Conservation (phyloP, 2,888 invertebrate species). For the Pyrocoelia pectoralis region DNA sequence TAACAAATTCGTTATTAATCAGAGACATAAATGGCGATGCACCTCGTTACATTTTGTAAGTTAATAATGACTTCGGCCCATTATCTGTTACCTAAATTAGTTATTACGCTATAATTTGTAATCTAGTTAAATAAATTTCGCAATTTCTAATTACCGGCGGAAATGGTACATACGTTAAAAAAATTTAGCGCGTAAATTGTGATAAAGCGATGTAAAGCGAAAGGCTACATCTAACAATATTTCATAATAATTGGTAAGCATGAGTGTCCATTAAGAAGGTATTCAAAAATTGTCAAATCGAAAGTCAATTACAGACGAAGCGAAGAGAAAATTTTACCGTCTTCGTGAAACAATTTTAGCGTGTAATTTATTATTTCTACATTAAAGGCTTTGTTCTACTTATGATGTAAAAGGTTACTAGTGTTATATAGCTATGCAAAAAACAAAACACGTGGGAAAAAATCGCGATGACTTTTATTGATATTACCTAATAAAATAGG, state of each 20-base stretch:
- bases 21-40: neutral
- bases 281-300: neutral
- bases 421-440: neutral
- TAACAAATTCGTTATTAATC: no score
- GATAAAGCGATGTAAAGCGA: neutral
- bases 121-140: neutral
- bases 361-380: constrained; percentile 10
- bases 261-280: no score
- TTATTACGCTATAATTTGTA: neutral
- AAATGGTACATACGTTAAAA: neutral
- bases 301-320: neutral
- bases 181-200: no score
- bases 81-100: neutral
- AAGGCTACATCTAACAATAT: neutral
- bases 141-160: neutral
- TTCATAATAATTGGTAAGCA: neutral
- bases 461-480: constrained; percentile 11
- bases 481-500: constrained; percentile 8
- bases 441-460: constrained; percentile 12
- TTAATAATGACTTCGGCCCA: neutral
- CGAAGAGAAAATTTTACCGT: neutral
- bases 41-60: neutral
- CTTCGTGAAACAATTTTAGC: constrained; percentile 7
- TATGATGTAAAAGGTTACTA: constrained; percentile 15
- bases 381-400: constrained; percentile 16